Percentiles rank a stretch among this genome's conserved stretches.
phyloP scores from a whole-genome alignment of 2,113 vertebrate genomes.

The Pimephales promelas region DNA sequence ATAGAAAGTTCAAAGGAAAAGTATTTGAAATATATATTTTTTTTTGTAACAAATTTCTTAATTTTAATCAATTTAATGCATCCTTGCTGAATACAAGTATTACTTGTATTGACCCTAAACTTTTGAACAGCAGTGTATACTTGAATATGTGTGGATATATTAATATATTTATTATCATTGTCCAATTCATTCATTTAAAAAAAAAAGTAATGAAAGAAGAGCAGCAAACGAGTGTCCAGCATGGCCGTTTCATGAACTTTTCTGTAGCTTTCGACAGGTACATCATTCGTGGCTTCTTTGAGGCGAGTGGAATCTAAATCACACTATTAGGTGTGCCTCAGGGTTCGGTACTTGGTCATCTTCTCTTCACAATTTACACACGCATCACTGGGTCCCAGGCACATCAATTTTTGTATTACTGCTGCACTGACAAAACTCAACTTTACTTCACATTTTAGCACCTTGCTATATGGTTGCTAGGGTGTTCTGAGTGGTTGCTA shows the following conservation, averaged over 20 bases:
- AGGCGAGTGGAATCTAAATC: background rate
- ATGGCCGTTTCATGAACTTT: background rate
- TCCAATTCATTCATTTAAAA: no score
- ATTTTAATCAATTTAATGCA: background rate
- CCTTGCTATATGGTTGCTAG: slow-evolving; percentile 3
- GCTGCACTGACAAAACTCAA: background rate
- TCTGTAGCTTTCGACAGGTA: background rate
- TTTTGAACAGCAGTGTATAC: background rate
- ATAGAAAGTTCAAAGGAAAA: background rate
- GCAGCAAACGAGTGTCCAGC: background rate
- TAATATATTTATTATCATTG: background rate
- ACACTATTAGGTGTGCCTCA: background rate
- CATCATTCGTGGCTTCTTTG: background rate
- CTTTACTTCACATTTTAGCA: background rate
- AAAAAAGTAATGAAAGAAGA: background rate
- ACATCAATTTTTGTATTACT: background rate
- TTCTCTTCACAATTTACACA: background rate
- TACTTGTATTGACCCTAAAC: background rate
- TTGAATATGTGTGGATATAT: background rate
- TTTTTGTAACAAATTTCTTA: no score
- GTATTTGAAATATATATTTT: no score
- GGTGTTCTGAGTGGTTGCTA: background rate
- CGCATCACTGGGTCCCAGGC: background rate
- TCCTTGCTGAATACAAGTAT: background rate
- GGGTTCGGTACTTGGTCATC: background rate